Evolutionary conservation across 1,140 invertebrate species (phyloP).

Genomic region (Drosophila sulfurigaster): DNA sequence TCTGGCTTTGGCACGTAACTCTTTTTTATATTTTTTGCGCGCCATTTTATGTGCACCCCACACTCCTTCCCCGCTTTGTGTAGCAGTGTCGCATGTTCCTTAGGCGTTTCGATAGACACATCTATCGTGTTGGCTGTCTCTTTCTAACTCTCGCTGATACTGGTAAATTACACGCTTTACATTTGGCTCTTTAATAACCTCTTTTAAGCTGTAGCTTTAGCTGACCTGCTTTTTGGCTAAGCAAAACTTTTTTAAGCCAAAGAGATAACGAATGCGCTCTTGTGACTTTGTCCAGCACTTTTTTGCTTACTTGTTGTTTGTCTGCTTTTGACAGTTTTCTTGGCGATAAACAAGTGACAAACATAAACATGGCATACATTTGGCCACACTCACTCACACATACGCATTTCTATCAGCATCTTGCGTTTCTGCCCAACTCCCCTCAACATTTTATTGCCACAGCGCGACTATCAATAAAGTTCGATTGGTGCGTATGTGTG

Average conservation of each 20-base stretch:
- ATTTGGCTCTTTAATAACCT: slow-evolving; percentile 54
- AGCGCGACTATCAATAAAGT: slow-evolving; percentile 73
- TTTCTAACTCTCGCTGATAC: background rate
- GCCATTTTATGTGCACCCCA: slow-evolving; percentile 34
- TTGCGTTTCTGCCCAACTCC: slow-evolving; percentile 17
- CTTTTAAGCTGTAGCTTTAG: slow-evolving; percentile 32
- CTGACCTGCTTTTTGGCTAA: slow-evolving; percentile 29
- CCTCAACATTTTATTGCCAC: slow-evolving; percentile 58
- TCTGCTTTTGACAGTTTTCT: slow-evolving; percentile 55
- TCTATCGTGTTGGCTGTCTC: slow-evolving; percentile 8
- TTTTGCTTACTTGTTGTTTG: slow-evolving; percentile 22
- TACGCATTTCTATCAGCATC: slow-evolving; percentile 59
- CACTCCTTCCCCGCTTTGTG: background rate
- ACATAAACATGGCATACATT: slow-evolving; percentile 64
- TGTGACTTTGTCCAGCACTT: slow-evolving; percentile 37
- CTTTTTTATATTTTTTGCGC: slow-evolving; percentile 51
- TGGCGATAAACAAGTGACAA: slow-evolving; percentile 64
- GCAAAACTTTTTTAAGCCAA: slow-evolving; percentile 21
- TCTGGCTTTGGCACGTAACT: slow-evolving; percentile 60
- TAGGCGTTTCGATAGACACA: slow-evolving; percentile 37
- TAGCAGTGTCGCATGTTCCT: slow-evolving; percentile 25
- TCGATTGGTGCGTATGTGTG: slow-evolving; percentile 57
- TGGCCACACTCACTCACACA: slow-evolving; percentile 9
- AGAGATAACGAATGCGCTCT: slow-evolving; percentile 34
- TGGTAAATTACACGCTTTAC: slow-evolving; percentile 58